Evolutionary conservation across 2,888 invertebrate genomes (phyloP), one percentile per base, ranked within the genome.

Genomic region (Rhopalosiphum nymphaeae): DNA sequence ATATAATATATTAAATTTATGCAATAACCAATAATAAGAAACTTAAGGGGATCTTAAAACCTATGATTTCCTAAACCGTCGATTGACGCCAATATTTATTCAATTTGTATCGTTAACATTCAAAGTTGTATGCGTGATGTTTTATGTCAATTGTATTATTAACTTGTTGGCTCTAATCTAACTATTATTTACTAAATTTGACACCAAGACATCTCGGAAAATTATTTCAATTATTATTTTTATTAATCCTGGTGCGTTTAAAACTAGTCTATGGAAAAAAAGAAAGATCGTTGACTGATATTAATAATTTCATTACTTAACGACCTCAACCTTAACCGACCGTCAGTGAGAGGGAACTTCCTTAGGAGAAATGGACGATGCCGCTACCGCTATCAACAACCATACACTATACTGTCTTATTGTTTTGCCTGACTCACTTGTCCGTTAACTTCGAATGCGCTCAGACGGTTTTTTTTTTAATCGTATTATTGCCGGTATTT

Each of bases 271-370:
- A 44, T 29, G 44, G 46, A 89, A 86, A 93, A 85, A 91, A 89
- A 85, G 90, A 90, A 61, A 85, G 89, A 93, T 84, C 56, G 85
- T 86, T 86, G 57, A 89, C 49, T 89, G 49, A 85, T 44, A n/a
- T 85, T 78, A 93, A 46, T 86, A 89, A 85, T 90, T 86, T 86
- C 93, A 90, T 93, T 93, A 90, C 93, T 85, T 61, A 56, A 89
- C 90, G 93, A 93, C 93, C 93, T 93, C 93, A 93, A 93, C 93
- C 93, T 93, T 93, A 93, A 93, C 93, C 92, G 87, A 92, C 46
- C 90, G 36, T 25, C 90, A 61, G 93, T 93, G 93, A 93, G 93
- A 93, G 93, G 93, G 85, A 93, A 85, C 90, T 26, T 89, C 90
- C 57, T 84, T 49, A n/a, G 86, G 93, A 93, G 93, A 93, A 93